Percentiles rank a stretch among this genome's conserved stretches.
Evolutionary conservation across 2,113 vertebrate genomes (phyloP).

Genomic region (Oxyruncus cristatus): DNA sequence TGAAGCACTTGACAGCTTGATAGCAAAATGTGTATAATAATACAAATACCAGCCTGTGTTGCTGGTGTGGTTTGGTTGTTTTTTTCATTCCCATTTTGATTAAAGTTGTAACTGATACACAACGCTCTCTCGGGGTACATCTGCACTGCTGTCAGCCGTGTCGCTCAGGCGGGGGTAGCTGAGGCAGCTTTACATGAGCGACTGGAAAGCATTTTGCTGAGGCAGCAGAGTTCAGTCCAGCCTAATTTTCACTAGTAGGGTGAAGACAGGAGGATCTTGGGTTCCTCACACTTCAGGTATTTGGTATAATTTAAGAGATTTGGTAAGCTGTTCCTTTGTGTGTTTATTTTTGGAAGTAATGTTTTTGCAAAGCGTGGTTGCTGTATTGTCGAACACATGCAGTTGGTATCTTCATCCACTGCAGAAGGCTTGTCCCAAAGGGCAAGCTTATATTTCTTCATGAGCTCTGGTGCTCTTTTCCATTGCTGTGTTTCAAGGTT

Average conservation of each 20-base stretch:
- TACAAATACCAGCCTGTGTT: slow-evolving; percentile 53
- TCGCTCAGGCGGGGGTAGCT: neutral
- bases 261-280: neutral
- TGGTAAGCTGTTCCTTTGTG: neutral
- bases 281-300: neutral
- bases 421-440: neutral
- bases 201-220: neutral
- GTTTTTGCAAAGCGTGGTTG: neutral
- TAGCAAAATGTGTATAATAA: slow-evolving; percentile 38
- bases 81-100: neutral
- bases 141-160: neutral
- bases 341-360: neutral
- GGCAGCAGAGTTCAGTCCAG: neutral
- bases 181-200: neutral
- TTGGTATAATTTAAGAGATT: neutral
- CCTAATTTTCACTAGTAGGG: neutral
- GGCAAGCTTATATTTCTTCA: neutral
- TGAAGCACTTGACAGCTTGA: slow-evolving; percentile 43
- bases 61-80: neutral
- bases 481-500: neutral
- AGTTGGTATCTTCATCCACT: neutral
- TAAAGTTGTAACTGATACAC: neutral
- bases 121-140: neutral
- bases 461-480: neutral
- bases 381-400: neutral